phyloP scores from a whole-genome alignment of 1,140 invertebrate genomes.

The Oreohelix idahoensis region DNA sequence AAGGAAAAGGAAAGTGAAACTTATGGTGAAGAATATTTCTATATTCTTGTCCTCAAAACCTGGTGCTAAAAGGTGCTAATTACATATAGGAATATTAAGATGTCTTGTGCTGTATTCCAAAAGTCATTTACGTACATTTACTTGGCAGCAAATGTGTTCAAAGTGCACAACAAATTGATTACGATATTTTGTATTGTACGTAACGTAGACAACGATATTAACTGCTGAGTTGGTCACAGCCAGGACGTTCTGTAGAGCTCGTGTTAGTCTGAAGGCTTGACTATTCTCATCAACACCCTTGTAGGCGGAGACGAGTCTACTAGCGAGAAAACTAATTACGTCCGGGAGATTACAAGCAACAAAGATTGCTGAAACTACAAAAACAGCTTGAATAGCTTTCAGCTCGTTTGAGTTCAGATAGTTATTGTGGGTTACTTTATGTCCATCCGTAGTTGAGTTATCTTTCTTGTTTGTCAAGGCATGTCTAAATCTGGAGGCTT shows the following conservation, averaged over 20 bases:
- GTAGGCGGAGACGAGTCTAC: neutral
- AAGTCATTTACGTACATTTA: neutral
- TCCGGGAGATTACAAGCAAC: constrained; percentile 12
- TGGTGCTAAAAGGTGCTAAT: too few relatives aligned
- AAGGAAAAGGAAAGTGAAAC: too few relatives aligned
- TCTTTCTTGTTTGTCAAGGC: neutral
- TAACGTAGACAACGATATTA: constrained; percentile 1
- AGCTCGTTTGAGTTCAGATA: neutral
- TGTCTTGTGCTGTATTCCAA: too few relatives aligned
- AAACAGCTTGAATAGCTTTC: neutral
- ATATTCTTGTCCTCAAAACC: too few relatives aligned
- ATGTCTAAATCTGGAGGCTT: neutral
- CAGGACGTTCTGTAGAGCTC: neutral
- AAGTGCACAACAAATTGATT: neutral
- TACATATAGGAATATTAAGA: too few relatives aligned
- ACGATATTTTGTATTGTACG: constrained; percentile 21
- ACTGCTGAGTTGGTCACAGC: neutral
- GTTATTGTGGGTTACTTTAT: neutral
- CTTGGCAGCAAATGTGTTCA: neutral
- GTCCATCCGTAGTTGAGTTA: neutral
- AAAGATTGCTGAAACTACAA: neutral
- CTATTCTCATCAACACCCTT: neutral
- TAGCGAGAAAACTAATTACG: neutral
- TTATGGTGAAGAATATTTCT: too few relatives aligned
- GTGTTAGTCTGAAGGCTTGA: neutral